phyloP scores from a whole-genome alignment of 2,888 invertebrate genomes.

The Cybosia mesomella region DNA sequence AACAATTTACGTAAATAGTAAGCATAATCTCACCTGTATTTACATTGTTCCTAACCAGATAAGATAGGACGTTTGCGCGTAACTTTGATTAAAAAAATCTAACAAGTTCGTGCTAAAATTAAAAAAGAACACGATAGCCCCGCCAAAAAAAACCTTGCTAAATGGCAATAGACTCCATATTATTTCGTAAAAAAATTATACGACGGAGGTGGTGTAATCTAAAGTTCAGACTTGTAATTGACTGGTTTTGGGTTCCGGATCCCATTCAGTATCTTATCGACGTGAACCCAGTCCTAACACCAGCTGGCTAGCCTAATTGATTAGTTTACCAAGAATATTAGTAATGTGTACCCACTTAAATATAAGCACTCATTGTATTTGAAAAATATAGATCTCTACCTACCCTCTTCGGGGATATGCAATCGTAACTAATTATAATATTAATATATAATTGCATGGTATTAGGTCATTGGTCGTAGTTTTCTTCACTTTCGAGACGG shows the following conservation, averaged over 20 bases:
- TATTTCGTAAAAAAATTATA: not conserved
- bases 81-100: conserved; percentile 32
- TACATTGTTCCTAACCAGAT: conserved; percentile 32
- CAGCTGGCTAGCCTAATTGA: no score
- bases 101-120: conserved; percentile 17
- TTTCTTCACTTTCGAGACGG: conserved; percentile 60
- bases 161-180: not conserved
- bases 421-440: not conserved
- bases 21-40: conserved; percentile 35
- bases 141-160: not conserved
- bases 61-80: conserved; percentile 32
- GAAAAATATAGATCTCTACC: not conserved
- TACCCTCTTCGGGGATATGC: not conserved
- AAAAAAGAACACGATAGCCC: not conserved
- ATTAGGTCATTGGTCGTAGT: conserved; percentile 46
- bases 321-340: no score
- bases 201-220: not conserved
- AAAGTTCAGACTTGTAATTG: not conserved
- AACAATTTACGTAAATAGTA: conserved; percentile 39
- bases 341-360: no score
- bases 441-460: conserved; percentile 31
- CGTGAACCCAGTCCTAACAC: not conserved
- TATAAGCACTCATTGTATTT: not conserved
- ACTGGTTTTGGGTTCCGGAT: not conserved
- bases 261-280: not conserved